These are phyloP conservation scores for Taphrorychus bicolor DNA, from an alignment of 2,888 invertebrate genomes.

Conservation along the genomic window DNA sequence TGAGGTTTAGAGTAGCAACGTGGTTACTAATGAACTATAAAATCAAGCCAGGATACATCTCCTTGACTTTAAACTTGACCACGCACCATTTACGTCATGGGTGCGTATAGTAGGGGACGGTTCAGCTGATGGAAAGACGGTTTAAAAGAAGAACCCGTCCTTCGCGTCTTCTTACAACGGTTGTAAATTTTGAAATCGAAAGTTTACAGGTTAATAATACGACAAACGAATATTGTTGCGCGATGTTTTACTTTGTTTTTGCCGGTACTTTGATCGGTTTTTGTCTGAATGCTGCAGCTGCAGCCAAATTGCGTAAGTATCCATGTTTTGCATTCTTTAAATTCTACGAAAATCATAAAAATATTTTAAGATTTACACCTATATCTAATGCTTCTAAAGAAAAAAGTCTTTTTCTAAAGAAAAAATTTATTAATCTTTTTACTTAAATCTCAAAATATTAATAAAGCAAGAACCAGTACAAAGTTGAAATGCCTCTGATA, in stretches of 20 bases:
- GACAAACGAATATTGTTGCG: neutral
- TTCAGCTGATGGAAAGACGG: neutral
- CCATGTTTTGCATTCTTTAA: no score
- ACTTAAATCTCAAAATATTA: no score
- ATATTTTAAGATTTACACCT: no score
- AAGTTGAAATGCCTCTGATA: no score
- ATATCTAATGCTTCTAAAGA: no score
- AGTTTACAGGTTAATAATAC: neutral
- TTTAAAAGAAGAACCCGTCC: conserved; percentile 11
- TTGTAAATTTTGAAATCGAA: conserved; percentile 6
- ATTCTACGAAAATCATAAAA: no score
- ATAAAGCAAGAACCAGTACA: no score
- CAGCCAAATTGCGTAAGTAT: conserved; percentile 23
- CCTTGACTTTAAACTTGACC: conserved; percentile 26
- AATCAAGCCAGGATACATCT: neutral
- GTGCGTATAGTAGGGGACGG: conserved; percentile 9
- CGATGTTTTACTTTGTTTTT: neutral
- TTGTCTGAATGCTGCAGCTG: neutral
- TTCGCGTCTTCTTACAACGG: neutral
- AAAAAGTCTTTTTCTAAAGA: no score
- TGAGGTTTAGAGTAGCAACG: no score
- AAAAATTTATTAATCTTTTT: no score
- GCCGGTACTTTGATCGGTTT: neutral
- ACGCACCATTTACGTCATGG: neutral
- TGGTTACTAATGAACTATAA: no score